These are phyloP conservation scores for Gortyna flavago DNA, from an alignment of 2,888 invertebrate species.

Conservation along the genomic window DNA sequence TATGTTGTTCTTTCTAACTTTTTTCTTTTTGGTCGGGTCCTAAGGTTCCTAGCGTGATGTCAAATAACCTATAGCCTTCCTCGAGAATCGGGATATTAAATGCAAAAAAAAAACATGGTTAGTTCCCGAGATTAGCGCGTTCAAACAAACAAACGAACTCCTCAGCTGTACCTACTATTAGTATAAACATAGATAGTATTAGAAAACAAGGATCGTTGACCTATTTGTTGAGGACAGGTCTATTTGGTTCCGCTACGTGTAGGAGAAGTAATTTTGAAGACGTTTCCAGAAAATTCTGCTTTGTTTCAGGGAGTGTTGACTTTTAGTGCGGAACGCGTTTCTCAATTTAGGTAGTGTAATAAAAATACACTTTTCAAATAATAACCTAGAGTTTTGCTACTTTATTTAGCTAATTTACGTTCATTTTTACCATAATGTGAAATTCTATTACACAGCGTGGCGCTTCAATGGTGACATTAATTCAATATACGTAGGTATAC, in stretches of 20 bases:
- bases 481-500: neutral
- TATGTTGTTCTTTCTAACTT: too few relatives aligned
- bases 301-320: slow-evolving; percentile 16
- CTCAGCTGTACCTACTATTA: neutral
- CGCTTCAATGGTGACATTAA: too few relatives aligned
- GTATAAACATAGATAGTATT: neutral
- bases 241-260: slow-evolving; percentile 39
- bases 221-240: slow-evolving; percentile 49
- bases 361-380: slow-evolving; percentile 10
- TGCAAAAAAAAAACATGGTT: too few relatives aligned
- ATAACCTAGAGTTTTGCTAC: neutral
- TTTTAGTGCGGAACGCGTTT: slow-evolving; percentile 5
- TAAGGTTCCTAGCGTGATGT: too few relatives aligned
- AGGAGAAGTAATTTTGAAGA: slow-evolving; percentile 33
- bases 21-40: too few relatives aligned
- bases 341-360: neutral
- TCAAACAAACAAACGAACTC: neutral
- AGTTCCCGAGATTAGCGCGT: too few relatives aligned
- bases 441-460: neutral
- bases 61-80: too few relatives aligned
- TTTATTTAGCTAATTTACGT: neutral
- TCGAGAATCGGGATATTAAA: too few relatives aligned
- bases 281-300: slow-evolving; percentile 29
- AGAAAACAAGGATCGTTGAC: slow-evolving; percentile 51
- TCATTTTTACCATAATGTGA: neutral